Evolutionary conservation across 2,888 invertebrate species (phyloP), one percentile per base, ranked within the genome.

Genomic region (Anoplius nigerrimus): DNA sequence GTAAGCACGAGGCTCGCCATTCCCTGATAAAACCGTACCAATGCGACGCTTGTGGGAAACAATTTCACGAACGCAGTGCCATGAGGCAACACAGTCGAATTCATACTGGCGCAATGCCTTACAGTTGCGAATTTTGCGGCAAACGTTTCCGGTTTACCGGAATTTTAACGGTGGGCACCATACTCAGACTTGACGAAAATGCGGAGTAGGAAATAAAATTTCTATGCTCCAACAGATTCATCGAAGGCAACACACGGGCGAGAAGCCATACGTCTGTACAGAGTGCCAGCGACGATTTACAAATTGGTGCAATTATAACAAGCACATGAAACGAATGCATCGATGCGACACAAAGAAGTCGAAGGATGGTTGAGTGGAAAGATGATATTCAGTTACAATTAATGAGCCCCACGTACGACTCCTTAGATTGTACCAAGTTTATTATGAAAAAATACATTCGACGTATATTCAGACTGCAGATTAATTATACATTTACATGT

Each of bases 291-390:
- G 91, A 78, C 90, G 93, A 80, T 94, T 94, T 76, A 93, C 93
- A 0, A 94, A 94, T 81, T 93, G 93, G 93, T 93, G 93, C 0
- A 94, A 94, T 87, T 94, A 93, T 79, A 94, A 94, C 78, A 94
- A 94, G 80, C 94, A 94, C 82, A 93, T 94, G 92, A 93, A 93
- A 85, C 86, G 94, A 42, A 89, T 93, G 22, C 94, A 94, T 42
- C 57, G 64, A 16, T 55, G 20, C 69, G 91, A 91, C 46, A 89
- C 90, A 70, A 90, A 90, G 54, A 76, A 90, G 0, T 16, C 54
- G 27, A 24, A 24, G n/a, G 24, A 22, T 15, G 16, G 16, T n/a
- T 22, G 24, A 54, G 24, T 16, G 16, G 34, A 55, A 16, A 6
- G 8, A 5, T 34, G 1, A 5, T 18, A 15, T n/a, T 22, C n/a